Conservation (phyloP, 2,888 invertebrate species). For the Pseudoips prasinana region DNA sequence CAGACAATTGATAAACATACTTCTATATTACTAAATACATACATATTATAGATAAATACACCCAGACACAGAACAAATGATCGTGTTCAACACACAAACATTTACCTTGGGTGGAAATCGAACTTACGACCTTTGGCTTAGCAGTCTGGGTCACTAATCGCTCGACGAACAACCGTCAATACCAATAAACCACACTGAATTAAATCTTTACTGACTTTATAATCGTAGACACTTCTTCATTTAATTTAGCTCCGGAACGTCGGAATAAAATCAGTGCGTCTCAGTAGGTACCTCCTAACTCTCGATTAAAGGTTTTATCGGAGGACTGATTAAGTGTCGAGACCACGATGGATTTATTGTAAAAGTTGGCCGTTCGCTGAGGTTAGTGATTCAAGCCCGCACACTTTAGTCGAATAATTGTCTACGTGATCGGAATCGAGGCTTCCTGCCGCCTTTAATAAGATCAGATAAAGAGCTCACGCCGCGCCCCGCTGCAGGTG, state of each 20-base stretch:
- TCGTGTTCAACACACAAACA: too few species aligned
- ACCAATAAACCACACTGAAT: too few species aligned
- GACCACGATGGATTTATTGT: constrained; percentile 80
- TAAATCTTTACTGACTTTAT: constrained; percentile 40
- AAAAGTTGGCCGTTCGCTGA: constrained; percentile 78
- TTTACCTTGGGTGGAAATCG: too few species aligned
- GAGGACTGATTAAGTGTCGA: constrained; percentile 81
- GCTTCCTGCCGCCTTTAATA: constrained; percentile 70
- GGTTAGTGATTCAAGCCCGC: constrained; percentile 80
- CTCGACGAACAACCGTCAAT: too few species aligned
- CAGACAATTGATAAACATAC: too few species aligned
- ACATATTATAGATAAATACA: too few species aligned
- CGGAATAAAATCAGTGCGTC: constrained; percentile 58
- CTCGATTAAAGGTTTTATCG: constrained; percentile 80
- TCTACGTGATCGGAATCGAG: constrained; percentile 78
- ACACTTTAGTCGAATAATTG: constrained; percentile 81
- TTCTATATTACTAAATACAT: too few species aligned
- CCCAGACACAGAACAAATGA: too few species aligned
- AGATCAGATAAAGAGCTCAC: constrained; percentile 71
- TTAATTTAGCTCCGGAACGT: constrained; percentile 57
- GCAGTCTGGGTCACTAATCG: too few species aligned
- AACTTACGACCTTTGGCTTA: too few species aligned
- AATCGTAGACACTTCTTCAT: constrained; percentile 40
- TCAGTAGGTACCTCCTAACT: constrained; percentile 61
- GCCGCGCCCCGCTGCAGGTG: constrained; percentile 48